phyloP scores from a whole-genome alignment of 1,140 invertebrate genomes.

The Holotrichia oblita region DNA sequence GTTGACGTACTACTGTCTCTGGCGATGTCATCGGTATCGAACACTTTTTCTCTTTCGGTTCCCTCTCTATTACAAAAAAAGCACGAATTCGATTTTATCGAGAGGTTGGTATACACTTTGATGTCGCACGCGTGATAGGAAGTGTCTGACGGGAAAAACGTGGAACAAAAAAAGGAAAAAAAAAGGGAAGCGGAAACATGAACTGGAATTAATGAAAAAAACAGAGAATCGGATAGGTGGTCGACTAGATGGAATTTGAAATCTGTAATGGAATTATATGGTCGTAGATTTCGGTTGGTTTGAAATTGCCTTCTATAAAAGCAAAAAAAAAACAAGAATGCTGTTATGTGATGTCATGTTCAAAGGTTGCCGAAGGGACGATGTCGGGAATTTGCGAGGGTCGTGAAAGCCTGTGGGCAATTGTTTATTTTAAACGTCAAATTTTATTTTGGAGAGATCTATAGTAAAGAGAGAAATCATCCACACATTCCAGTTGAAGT shows the following conservation, averaged over 20 bases:
- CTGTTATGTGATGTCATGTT: too few species aligned
- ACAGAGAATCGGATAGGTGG: neutral
- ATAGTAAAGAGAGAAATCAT: too few species aligned
- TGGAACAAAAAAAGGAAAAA: neutral
- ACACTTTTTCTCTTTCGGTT: neutral
- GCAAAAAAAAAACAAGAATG: too few species aligned
- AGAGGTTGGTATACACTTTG: neutral
- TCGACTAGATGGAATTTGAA: neutral
- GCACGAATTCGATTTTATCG: neutral
- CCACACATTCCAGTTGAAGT: too few species aligned
- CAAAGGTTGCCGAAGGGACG: too few species aligned
- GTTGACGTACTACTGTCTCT: neutral
- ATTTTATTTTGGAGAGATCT: too few species aligned
- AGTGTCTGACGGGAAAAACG: neutral
- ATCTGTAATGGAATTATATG: neutral
- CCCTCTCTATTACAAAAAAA: neutral
- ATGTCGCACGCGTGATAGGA: neutral
- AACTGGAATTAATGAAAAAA: neutral
- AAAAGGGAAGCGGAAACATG: neutral
- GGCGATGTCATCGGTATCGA: neutral
- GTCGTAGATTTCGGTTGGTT: neutral
- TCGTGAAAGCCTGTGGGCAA: too few species aligned
- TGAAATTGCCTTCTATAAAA: neutral
- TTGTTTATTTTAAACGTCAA: too few species aligned
- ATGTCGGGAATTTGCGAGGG: too few species aligned